Conservation (phyloP, 2,888 invertebrate genomes). For the Notodonta ziczac region DNA sequence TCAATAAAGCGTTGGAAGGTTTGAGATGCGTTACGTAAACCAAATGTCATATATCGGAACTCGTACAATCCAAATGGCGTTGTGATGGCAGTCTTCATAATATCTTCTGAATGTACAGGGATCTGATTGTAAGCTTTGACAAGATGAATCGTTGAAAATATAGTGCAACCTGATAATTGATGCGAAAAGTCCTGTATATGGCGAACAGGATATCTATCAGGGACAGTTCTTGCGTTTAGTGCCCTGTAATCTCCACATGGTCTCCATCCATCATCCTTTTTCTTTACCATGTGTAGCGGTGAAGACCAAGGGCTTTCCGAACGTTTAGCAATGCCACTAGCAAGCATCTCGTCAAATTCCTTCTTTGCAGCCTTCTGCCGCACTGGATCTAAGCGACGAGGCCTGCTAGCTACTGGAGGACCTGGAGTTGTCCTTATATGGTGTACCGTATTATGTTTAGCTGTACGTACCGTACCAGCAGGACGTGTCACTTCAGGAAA, state of each 20-base stretch:
- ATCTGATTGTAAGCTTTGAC: slow-evolving; percentile 11
- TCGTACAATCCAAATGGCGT: slow-evolving; percentile 11
- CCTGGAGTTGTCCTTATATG: slow-evolving; percentile 13
- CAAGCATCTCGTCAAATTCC: slow-evolving; percentile 12
- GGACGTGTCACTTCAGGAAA: slow-evolving; percentile 9
- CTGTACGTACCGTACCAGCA: background rate
- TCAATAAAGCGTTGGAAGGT: slow-evolving; percentile 8
- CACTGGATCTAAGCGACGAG: slow-evolving; percentile 23
- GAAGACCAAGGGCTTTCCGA: slow-evolving; percentile 13
- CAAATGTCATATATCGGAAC: slow-evolving; percentile 7
- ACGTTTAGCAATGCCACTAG: background rate
- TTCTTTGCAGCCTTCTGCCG: background rate
- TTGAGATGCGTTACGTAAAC: slow-evolving; percentile 5
- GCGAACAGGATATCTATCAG: slow-evolving; percentile 12
- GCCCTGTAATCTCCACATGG: slow-evolving; percentile 12
- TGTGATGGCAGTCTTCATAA: slow-evolving; percentile 10
- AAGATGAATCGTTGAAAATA: slow-evolving; percentile 5
- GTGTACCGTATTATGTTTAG: slow-evolving; percentile 7
- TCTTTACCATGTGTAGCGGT: slow-evolving; percentile 5
- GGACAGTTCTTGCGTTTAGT: slow-evolving; percentile 10
- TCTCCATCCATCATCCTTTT: slow-evolving; percentile 9
- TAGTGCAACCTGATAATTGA: background rate
- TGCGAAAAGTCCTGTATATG: slow-evolving; percentile 14
- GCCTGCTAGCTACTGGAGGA: slow-evolving; percentile 18
- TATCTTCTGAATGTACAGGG: slow-evolving; percentile 6